These are phyloP conservation scores for Spea multiplicata DNA, from an alignment of 2,113 vertebrate species.

Conservation along the genomic window DNA sequence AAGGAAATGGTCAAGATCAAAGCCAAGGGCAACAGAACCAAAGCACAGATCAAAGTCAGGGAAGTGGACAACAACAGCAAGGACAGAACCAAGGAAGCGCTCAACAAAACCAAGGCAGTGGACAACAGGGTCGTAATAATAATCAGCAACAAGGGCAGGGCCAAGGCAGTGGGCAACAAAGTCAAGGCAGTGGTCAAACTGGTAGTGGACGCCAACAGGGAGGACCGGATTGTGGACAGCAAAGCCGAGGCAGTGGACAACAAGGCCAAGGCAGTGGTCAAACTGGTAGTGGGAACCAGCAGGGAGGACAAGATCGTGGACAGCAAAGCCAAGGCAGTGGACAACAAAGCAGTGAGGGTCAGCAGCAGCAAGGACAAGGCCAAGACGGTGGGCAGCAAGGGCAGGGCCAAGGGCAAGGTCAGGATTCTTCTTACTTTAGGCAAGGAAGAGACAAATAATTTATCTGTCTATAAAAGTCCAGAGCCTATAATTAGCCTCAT, in stretches of 20 bases:
- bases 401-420: not conserved
- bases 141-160: not conserved
- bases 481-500: not conserved
- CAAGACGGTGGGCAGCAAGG: not conserved
- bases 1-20: not conserved
- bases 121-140: not conserved
- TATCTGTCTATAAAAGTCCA: no score
- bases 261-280: not conserved
- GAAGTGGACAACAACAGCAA: not conserved
- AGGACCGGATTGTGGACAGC: not conserved
- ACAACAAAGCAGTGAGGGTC: not conserved
- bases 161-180: not conserved
- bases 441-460: conserved; percentile 34
- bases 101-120: not conserved
- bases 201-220: conserved; percentile 2
- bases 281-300: not conserved
- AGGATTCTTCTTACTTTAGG: conserved; percentile 15
- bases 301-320: not conserved
- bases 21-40: not conserved
- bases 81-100: not conserved
- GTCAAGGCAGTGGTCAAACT: not conserved
- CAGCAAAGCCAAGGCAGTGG: not conserved
- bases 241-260: not conserved
- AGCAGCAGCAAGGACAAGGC: not conserved
- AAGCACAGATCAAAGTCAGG: not conserved